Base-by-base conservation (phyloP, 2,888 invertebrate species). In the Amitus sp. region DNA sequence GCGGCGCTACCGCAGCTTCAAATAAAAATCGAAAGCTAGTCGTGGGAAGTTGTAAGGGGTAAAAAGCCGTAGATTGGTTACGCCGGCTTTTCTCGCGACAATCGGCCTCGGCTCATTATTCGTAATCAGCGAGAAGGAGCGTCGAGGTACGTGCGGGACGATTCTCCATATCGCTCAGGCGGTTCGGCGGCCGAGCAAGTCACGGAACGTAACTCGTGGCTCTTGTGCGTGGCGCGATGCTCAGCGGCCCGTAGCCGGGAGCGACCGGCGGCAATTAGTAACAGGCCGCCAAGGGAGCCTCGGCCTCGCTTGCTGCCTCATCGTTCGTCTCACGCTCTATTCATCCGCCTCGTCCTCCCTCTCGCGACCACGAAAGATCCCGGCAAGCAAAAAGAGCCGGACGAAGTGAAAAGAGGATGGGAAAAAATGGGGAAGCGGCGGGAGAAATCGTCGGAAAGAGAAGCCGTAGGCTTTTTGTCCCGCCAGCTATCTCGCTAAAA, bases 391-490 rank as follows among this genome's bases (percentile, higher is more conserved):
- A 76, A 77, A 74, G 75, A 74, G 73, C 65, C 70, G 71, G 64
- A 67, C 62, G 60, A 66, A 72, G 69, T 67, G 70, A 72, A 73
- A 70, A 72, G 69, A 74, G 65, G 62, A 68, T 70, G 54, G 71
- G 51, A 51, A 61, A 62, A 61, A 51, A 67, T 65, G 65, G 47
- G 37, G 48, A 51, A 56, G 50, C 37, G 47, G 62, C 50, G 40
- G 63, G 50, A 39, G 49, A 53, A 60, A 43, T 57, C 57, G 50
- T 60, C 53, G 65, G 63, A 71, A 70, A 71, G 75, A 76, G 75
- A 76, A 74, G 79, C 78, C 77, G 77, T 77, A 72, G 78, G 78
- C 80, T 79, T 79, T 79, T 79, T 80, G 79, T 79, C 75, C 79
- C 74, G 75, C 75, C 74, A 74, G 54, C 66, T 52, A 69, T 71